These are phyloP conservation scores for Trissoscelio sp. DNA, from an alignment of 2,888 invertebrate genomes.

Conservation along the genomic window DNA sequence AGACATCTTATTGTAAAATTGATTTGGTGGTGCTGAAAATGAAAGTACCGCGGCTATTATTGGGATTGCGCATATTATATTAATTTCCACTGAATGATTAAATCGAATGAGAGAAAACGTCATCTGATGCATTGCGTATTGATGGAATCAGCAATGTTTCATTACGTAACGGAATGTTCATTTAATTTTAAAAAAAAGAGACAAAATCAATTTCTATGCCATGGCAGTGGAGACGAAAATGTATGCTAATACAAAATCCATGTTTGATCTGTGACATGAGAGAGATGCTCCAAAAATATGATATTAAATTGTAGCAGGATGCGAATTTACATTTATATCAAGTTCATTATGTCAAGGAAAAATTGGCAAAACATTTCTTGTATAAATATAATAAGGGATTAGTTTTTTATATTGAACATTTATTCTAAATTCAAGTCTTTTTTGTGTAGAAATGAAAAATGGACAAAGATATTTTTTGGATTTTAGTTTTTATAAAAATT, in stretches of 20 bases:
- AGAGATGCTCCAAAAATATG: not conserved
- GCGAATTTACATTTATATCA: constrained; percentile 7
- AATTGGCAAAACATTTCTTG: not conserved
- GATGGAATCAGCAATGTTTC: constrained; percentile 6
- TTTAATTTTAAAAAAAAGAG: not conserved
- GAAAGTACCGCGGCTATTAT: constrained; percentile 19
- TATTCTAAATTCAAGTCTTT: too few relatives aligned
- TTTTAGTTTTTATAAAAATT: too few relatives aligned
- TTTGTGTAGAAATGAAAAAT: too few relatives aligned
- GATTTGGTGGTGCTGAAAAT: constrained; percentile 4
- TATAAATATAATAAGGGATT: too few relatives aligned
- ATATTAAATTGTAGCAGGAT: not conserved
- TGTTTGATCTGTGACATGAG: constrained; percentile 7
- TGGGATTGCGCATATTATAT: not conserved
- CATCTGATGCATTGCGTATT: constrained; percentile 10
- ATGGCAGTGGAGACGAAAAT: not conserved
- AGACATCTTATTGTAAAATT: constrained; percentile 8
- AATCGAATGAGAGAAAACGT: constrained; percentile 5
- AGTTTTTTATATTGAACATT: too few relatives aligned
- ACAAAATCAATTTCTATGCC: not conserved
- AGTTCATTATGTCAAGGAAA: not conserved
- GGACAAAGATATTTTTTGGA: too few relatives aligned
- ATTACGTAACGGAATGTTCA: not conserved
- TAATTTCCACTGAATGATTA: constrained; percentile 23
- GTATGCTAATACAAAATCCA: constrained; percentile 5